Base-by-base conservation (phyloP, 2,113 vertebrate species). In the Chroicocephalus ridibundus region DNA sequence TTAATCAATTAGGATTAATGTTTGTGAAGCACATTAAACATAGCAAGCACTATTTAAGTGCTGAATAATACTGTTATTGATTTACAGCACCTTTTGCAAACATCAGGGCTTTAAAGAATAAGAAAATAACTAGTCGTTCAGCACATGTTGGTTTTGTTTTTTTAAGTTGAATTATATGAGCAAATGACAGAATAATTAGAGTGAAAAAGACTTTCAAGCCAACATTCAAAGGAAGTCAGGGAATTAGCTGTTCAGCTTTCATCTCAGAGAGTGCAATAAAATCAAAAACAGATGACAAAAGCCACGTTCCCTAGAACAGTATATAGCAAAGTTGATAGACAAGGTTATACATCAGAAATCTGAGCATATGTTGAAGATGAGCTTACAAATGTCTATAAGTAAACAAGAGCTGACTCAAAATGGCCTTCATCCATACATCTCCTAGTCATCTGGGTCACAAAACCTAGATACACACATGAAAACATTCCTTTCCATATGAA, bases 211-310 rank as follows among this genome's bases (percentile, higher is more conserved):
- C 6, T 86, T 94, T 64, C 42, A 86, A 85, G 27, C 25, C 47
- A 72, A 69, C 31, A 85, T 85, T 93, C 64, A 69, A 85, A 90
- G 57, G 54, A 87, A 81, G 8, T 91, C 36, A 55, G 40, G 24
- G 70, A 92, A 89, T 88, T 94, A 89, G 34, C 22, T 66, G 42
- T 71, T 90, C 62, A 69, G 38, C 78, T 95, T 77, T 94, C 62
- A 74, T 88, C 66, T 93, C n/a, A 95, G n/a, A 64, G 47, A 90
- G 21, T 27, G 12, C 40, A 83, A 82, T 82, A 64, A 88, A 95
- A 95, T 85, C 19, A 97, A 76, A 97, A 97, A 82, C 82, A 88
- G 72, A 82, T 85, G 81, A 96, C n/a, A 85, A 92, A 91, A 92
- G 15, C 64, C 74, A 87, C 4, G 0, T 40, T 91, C 32, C 34